These are phyloP conservation scores for Cerastis rubricosa DNA, from an alignment of 2,888 invertebrate species.

Conservation along the genomic window DNA sequence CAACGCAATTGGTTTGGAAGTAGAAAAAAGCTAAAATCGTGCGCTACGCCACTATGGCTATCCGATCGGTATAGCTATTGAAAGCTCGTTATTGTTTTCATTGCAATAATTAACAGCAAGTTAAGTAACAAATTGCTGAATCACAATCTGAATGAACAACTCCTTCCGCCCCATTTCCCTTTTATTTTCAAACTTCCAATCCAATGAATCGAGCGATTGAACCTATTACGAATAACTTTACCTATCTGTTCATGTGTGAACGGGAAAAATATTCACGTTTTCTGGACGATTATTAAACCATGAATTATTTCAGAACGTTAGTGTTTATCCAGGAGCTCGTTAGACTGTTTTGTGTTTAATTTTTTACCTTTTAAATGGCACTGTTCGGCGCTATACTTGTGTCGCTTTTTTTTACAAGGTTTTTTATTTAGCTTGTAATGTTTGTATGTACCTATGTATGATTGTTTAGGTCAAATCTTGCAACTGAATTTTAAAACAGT, in stretches of 20 bases:
- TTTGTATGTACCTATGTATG: not conserved
- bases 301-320: constrained; percentile 56
- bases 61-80: constrained; percentile 5
- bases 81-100: constrained; percentile 46
- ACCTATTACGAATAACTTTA: constrained; percentile 85
- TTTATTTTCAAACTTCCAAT: constrained; percentile 87
- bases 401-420: not conserved
- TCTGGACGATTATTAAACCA: constrained; percentile 61
- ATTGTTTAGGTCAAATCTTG: not conserved
- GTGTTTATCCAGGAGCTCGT: constrained; percentile 44
- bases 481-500: not conserved
- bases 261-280: constrained; percentile 76
- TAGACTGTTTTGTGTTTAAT: constrained; percentile 19
- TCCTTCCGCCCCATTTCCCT: constrained; percentile 85
- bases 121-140: constrained; percentile 80
- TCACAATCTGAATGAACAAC: constrained; percentile 84
- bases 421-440: not conserved
- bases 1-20: too few species aligned
- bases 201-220: constrained; percentile 83
- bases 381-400: not conserved
- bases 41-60: not conserved
- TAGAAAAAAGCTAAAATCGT: not conserved
- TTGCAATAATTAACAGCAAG: constrained; percentile 50
- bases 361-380: not conserved
- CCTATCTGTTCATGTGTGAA: constrained; percentile 79